Evolutionary conservation across 2,888 invertebrate genomes (phyloP), one percentile per base, ranked within the genome.

Genomic region (Temnothorax ravouxi): DNA sequence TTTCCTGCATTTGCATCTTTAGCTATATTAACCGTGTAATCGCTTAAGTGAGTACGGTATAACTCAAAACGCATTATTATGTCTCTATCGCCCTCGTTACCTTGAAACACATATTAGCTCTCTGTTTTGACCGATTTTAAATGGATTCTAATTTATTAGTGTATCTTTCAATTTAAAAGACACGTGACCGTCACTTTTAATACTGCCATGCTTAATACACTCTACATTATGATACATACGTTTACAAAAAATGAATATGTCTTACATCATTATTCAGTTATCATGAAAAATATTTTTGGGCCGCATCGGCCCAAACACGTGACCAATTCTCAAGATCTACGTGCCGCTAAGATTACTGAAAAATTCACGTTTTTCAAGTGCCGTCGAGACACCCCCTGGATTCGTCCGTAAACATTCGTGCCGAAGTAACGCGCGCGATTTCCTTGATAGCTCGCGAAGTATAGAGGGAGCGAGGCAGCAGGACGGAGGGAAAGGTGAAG

Each of bases 1-100:
- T 80, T 80, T 61, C 59, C 59, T n/a, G 59, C 71, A 80, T 61
- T 80, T 80, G 71, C 79, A 80, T 80, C 38, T 47, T 71, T 21
- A 80, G 59, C 71, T 80, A 61, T 25, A 71, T 80, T 80, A 80
- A 80, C 59, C 71, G 15, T 71, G 38, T 80, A 71, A 71, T 71
- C 18, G 71, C 47, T 61, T 9, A 80, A 80, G 34, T 59, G 56
- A 71, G 69, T 71, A 67, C 38, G 11, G 21, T 71, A 69, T 71
- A 69, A 79, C 21, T 59, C 71, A 59, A 50, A 80, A 59, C 59
- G 13, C 29, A 29, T 25, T 71, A 71, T 69, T 71, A 34, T 5
- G 50, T 15, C 8, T 59, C 59, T 21, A 34, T 34, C 21, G 18
- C 29, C 2, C 1, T 2, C 8, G 21, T 71, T 79, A 77, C 13